Percentiles rank a stretch among this genome's conserved stretches.
Conservation (phyloP, 2,113 vertebrate genomes). For the Camelus bactrianus region DNA sequence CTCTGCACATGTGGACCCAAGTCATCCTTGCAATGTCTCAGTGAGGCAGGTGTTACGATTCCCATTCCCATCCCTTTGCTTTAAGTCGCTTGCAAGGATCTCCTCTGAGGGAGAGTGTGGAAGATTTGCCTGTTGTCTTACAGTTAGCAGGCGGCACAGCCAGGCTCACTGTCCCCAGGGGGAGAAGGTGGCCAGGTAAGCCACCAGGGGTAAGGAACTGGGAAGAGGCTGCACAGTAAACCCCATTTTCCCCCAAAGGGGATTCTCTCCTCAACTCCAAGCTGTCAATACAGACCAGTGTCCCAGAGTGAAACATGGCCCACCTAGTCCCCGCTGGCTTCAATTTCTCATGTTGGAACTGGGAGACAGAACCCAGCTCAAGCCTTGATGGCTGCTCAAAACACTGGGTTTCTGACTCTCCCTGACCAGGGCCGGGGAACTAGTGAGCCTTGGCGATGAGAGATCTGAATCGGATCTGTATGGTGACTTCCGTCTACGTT, state of each 20-base stretch:
- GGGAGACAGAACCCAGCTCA: not conserved
- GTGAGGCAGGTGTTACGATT: not conserved
- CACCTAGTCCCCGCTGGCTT: not conserved
- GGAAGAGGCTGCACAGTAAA: not conserved
- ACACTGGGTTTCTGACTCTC: not conserved
- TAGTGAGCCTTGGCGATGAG: not conserved
- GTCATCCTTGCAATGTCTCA: not conserved
- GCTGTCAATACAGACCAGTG: not conserved
- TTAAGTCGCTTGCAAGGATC: not conserved
- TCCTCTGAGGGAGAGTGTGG: not conserved
- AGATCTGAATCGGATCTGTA: not conserved
- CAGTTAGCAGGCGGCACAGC: not conserved
- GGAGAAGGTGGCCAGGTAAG: not conserved
- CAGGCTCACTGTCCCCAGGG: not conserved
- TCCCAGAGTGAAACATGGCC: accelerated
- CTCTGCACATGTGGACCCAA: accelerated
- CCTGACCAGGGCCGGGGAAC: not conserved
- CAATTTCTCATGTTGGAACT: not conserved
- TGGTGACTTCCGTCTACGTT: not conserved
- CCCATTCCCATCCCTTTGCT: not conserved
- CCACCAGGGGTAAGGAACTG: not conserved
- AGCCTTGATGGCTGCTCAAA: not conserved
- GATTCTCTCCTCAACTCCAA: not conserved
- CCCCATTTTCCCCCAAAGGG: not conserved
- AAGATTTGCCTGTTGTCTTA: not conserved